Base-by-base conservation (phyloP, 2,888 invertebrate genomes). In the Protophormia terraenovae region DNA sequence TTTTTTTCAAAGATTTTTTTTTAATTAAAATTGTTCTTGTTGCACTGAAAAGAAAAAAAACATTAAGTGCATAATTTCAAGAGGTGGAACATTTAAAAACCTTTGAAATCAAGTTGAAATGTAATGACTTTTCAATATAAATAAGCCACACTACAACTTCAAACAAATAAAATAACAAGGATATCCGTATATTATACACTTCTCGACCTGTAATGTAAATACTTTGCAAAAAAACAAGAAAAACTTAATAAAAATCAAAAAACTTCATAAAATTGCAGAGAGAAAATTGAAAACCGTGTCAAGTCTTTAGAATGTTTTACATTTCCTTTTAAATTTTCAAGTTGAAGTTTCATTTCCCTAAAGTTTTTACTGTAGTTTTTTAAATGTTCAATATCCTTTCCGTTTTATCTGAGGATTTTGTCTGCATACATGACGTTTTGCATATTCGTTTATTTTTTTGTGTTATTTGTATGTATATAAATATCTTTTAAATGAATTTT, bases 401-500 rank as follows among this genome's bases (percentile, higher is more conserved):
- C 1, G 32, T 58, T 50, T 50, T 71, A 62, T 62, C 71, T n/a
- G 19, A 50, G 29, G n/a, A 4, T 16, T 67, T 55, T 53, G 19
- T 66, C 32, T 55, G 38, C 24, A 32, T 50, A 60, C 16, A 72
- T 53, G 50, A 64, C 45, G 14, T 79, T 72, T 71, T 77, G 19
- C 27, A 75, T 64, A 62, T 72, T 8, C 16, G 16, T 45, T 16
- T 38, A 12, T 50, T 35, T 72, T 5, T 45, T 7, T 27, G 10
- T 60, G 3, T 19, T 73, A 14, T 45, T n/a, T 55, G 19, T 62
- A 19, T 60, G 24, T 67, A 29, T 27, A 62, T 66, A 41, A 75
- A 67, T 60, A 75, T 67, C 50, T 69, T 81, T 79, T 22, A 69
- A 81, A 81, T 75, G 58, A 60, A 69, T 67, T 69, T 67, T 41